A percentile compares a stretch with the other conserved stretches of the same genome.
phyloP scores from a whole-genome alignment of 2,113 vertebrate species.

The Oncorhynchus nerka region DNA sequence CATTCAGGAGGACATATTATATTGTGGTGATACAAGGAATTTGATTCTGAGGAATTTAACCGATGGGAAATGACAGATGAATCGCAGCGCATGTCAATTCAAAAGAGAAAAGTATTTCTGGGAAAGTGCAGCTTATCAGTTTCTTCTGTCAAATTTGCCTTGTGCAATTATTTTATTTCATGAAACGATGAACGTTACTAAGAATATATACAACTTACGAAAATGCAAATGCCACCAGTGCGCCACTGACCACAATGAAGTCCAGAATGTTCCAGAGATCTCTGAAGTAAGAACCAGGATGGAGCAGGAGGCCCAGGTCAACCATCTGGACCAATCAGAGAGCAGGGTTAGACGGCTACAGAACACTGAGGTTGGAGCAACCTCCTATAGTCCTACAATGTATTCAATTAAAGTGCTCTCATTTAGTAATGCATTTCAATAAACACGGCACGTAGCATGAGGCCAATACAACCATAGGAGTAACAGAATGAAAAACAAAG shows the following conservation, averaged over 20 bases:
- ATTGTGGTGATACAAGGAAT: too few species aligned
- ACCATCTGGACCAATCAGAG: conserved; percentile 68
- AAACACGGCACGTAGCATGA: neutral
- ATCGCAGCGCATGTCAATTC: too few species aligned
- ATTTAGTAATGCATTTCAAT: neutral
- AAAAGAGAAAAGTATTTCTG: too few species aligned
- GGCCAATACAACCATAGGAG: neutral
- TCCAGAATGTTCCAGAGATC: conserved; percentile 93
- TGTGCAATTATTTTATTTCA: neutral
- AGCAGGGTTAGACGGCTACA: neutral
- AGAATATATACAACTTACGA: conserved; percentile 83
- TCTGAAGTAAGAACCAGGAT: conserved; percentile 75
- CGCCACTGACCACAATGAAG: conserved; percentile 98
- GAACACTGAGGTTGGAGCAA: neutral
- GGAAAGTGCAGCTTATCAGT: too few species aligned
- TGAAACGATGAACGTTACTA: neutral
- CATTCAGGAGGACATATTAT: too few species aligned
- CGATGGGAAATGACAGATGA: neutral
- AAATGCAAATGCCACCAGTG: conserved; percentile 96
- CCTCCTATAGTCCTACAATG: neutral
- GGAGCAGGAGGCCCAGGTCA: conserved; percentile 74
- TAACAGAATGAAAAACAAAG: neutral
- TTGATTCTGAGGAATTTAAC: neutral
- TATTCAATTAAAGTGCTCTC: neutral
- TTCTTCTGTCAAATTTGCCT: too few species aligned